phyloP scores from a whole-genome alignment of 2,113 vertebrate species.

The Atlantisia rogersi region DNA sequence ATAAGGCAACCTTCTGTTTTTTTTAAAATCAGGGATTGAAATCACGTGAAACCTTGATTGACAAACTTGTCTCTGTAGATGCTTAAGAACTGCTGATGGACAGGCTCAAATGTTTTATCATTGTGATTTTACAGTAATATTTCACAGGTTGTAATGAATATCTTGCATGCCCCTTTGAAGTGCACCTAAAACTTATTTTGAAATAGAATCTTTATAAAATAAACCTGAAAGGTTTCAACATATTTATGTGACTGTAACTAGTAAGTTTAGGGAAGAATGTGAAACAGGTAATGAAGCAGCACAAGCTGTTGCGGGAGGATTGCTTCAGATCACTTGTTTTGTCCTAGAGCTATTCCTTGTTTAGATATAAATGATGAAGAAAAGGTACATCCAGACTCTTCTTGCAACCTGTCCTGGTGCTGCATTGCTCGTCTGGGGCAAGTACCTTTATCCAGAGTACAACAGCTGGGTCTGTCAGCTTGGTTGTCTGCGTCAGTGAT shows the following conservation, averaged over 20 bases:
- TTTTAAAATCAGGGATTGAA: constrained; percentile 18
- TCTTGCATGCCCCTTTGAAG: neutral
- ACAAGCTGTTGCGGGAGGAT: neutral
- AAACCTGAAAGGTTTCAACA: neutral
- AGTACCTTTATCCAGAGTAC: constrained; percentile 38
- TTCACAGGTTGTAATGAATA: neutral
- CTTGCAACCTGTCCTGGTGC: neutral
- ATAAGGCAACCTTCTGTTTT: neutral
- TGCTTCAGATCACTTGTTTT: neutral
- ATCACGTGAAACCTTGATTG: neutral
- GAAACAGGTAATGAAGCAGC: neutral
- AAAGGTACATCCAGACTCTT: neutral
- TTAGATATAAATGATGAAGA: neutral
- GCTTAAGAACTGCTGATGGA: constrained; percentile 3
- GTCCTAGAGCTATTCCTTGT: neutral
- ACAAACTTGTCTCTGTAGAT: neutral
- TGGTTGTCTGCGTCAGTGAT: neutral
- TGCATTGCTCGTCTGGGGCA: neutral
- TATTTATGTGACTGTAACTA: neutral
- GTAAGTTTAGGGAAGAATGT: neutral
- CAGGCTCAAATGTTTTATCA: neutral
- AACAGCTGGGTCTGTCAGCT: neutral
- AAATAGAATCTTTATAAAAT: neutral
- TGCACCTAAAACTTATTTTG: neutral
- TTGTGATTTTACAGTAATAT: neutral